phyloP scores from a whole-genome alignment of 2,113 vertebrate genomes.

The Saccopteryx bilineata region DNA sequence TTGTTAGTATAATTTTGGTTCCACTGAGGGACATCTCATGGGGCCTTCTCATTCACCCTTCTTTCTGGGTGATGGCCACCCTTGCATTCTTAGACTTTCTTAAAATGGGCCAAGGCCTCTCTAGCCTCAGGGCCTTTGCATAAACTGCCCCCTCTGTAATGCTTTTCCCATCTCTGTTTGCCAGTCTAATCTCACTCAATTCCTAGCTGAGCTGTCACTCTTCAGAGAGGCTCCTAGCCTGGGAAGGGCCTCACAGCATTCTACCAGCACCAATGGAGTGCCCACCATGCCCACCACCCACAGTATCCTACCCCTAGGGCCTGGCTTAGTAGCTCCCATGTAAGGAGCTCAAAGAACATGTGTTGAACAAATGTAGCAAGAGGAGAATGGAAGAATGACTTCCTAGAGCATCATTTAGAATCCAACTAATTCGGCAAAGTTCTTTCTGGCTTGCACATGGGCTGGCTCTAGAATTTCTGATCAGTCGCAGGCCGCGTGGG shows the following conservation, averaged over 20 bases:
- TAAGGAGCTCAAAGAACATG: background rate
- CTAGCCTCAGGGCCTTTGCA: background rate
- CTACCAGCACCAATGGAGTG: fast-evolving
- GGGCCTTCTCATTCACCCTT: background rate
- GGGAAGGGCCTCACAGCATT: background rate
- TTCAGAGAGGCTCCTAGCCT: too few relatives aligned
- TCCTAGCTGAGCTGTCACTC: background rate
- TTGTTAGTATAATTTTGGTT: background rate
- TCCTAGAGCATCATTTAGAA: background rate
- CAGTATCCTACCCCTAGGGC: background rate
- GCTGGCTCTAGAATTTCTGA: background rate
- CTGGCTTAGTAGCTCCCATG: background rate
- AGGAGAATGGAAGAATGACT: fast-evolving
- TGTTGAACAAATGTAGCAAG: fast-evolving
- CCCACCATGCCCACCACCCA: background rate
- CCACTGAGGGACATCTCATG: background rate
- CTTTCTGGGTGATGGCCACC: fast-evolving
- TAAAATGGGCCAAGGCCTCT: background rate
- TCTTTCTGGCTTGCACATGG: background rate
- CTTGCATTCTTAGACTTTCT: background rate
- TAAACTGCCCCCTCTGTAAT: background rate
- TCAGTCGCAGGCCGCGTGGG: fast-evolving
- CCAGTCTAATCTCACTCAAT: background rate
- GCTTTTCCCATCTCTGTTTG: background rate
- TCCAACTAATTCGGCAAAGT: too few relatives aligned